Evolutionary conservation across 2,797 vertebrate genomes (phyloP), one percentile per base, ranked within the genome.

Genomic region (Pelochelys cantorii): DNA sequence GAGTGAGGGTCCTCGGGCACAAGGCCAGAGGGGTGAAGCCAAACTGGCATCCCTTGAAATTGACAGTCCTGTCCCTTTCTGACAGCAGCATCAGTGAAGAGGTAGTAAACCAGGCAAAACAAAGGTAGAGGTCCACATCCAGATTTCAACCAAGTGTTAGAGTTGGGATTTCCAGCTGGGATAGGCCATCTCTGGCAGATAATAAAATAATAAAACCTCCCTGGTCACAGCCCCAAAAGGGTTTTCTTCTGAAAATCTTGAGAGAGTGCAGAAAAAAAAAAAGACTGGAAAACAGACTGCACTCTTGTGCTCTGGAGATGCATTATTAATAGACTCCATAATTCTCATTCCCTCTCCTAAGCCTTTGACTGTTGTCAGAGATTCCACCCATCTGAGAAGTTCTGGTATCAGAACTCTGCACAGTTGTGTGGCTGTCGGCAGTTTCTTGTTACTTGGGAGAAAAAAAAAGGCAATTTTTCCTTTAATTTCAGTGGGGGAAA

Each of bases 321-420:
- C 18, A 78, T 85, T 37, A 37, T 80, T 0, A 0, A 81, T 48
- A 29, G 87, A 10, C 2, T 87, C 88, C 34, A 52, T 62, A 53
- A 59, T 0, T 0, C 37, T 12, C 1, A 0, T 59, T 52, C 74
- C 56, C 48, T 83, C 2, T 15, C 59, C 65, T 48, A 31, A 29
- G 15, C 29, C 13, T 59, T n/a, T 86, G 56, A 85, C 37, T 62
- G 3, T 56, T 48, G 55, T n/a, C 31, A 92, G 11, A 68, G 52
- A 90, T n/a, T 8, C 86, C 20, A 13, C 15, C 11, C 22, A 54
- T 1, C 7, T 29, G 56, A 83, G 5, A 5, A 34, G 25, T 5
- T 79, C 27, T 62, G 13, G 22, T 27, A 48, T 62, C n/a, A 79
- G 25, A 13, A 3, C 10, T 92, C 17, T 89, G 18, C 55, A 81